These are phyloP conservation scores for Mesembrinibis cayennensis DNA, from an alignment of 2,113 vertebrate species.

Conservation along the genomic window DNA sequence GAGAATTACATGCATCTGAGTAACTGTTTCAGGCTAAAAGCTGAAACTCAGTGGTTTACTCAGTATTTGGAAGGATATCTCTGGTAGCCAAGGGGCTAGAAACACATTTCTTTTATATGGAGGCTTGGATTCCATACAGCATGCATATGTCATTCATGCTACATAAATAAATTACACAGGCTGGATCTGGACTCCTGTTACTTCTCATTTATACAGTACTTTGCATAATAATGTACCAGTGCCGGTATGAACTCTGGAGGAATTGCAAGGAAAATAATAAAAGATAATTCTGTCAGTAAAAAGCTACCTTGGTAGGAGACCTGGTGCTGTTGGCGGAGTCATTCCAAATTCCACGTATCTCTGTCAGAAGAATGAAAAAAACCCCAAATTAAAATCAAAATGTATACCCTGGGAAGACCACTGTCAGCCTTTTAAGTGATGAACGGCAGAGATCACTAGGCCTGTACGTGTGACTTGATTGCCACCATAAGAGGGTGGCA, in stretches of 20 bases:
- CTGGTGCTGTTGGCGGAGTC: slow-evolving; percentile 80
- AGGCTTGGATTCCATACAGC: not conserved
- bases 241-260: not conserved
- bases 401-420: not conserved
- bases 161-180: slow-evolving; percentile 16
- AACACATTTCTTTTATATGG: not conserved
- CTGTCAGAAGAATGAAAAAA: slow-evolving; percentile 65
- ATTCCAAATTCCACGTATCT: slow-evolving; percentile 86
- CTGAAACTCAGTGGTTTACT: not conserved
- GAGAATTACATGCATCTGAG: not conserved
- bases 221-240: not conserved
- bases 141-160: not conserved
- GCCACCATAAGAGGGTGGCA: not conserved
- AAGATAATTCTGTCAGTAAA: not conserved
- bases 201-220: not conserved
- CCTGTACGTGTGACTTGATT: not conserved
- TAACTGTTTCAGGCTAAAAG: slow-evolving; percentile 19
- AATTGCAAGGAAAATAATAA: not conserved
- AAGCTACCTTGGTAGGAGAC: slow-evolving; percentile 84
- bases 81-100: not conserved
- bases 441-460: not conserved
- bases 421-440: not conserved
- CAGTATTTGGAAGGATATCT: not conserved
- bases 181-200: not conserved
- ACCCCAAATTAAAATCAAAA: not conserved